Conservation (phyloP, 35 echinoderm and acorn worm genomes). For the Ptychodera flava region DNA sequence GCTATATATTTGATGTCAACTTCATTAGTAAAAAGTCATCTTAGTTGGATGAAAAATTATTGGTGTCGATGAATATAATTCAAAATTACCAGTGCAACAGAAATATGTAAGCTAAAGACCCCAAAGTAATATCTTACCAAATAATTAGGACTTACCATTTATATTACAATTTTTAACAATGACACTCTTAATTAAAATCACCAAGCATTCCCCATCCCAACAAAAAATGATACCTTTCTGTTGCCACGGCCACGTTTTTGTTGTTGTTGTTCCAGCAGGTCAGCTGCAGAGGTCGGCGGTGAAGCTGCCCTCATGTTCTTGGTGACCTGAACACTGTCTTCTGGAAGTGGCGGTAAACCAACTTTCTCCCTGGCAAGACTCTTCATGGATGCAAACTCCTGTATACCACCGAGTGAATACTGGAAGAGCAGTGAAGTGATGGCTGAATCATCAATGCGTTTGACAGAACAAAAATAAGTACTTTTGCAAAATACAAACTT, state of each 20-base stretch:
- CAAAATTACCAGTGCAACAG: not conserved
- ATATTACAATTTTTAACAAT: too few species aligned
- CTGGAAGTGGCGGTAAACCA: conserved; percentile 47
- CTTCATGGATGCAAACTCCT: conserved; percentile 59
- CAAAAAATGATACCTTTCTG: conserved; percentile 72
- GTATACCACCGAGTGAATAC: conserved; percentile 76
- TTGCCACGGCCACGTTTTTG: conserved; percentile 9
- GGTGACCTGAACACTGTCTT: conserved; percentile 80
- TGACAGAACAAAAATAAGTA: not conserved
- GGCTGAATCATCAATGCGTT: not conserved
- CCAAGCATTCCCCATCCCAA: too few species aligned
- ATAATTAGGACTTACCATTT: not conserved
- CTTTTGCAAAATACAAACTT: not conserved
- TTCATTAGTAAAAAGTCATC: not conserved
- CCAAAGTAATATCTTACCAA: not conserved
- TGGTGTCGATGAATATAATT: not conserved
- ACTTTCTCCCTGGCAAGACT: conserved; percentile 50
- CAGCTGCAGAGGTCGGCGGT: conserved; percentile 73
- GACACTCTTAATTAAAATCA: too few species aligned
- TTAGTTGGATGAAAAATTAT: not conserved
- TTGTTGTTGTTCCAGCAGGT: conserved; percentile 60
- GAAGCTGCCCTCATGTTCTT: conserved; percentile 95
- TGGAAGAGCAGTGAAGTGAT: conserved; percentile 6
- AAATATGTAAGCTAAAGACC: not conserved
- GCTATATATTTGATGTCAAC: not conserved